Conservation (phyloP, 1,140 invertebrate species). For the Zaprionus tsacasi region DNA sequence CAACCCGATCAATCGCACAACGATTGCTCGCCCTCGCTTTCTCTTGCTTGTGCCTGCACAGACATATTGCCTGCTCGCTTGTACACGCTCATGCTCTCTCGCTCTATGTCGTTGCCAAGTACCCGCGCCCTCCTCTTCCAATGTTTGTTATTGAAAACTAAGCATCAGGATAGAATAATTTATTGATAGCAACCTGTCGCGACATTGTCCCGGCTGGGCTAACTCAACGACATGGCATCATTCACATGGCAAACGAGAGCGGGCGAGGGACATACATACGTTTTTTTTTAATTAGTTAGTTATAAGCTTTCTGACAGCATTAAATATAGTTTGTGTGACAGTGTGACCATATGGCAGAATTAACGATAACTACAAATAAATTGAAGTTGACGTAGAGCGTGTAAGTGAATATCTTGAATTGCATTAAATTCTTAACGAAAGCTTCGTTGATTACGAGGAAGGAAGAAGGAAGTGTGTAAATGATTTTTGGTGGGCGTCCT, state of each 20-base stretch:
- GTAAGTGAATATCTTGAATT: background rate
- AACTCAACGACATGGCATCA: slow-evolving; percentile 30
- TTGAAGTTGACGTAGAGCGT: background rate
- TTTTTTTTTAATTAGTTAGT: background rate
- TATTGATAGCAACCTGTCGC: slow-evolving; percentile 73
- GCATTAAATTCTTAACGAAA: background rate
- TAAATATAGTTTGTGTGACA: background rate
- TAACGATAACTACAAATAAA: background rate
- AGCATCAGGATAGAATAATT: slow-evolving; percentile 64
- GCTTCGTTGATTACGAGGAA: background rate
- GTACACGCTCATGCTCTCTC: background rate
- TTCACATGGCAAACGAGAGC: slow-evolving; percentile 10
- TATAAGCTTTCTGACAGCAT: background rate
- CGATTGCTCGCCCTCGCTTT: slow-evolving; percentile 1
- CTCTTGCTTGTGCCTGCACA: background rate
- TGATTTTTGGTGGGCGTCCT: background rate
- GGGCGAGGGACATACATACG: background rate
- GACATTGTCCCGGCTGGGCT: slow-evolving; percentile 5
- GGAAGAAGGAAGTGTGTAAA: background rate
- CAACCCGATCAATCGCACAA: slow-evolving; percentile 31
- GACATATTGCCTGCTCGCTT: background rate
- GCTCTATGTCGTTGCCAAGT: slow-evolving; percentile 54
- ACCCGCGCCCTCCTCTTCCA: slow-evolving; percentile 12
- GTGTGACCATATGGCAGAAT: background rate
- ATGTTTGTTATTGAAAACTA: slow-evolving; percentile 79